phyloP scores from a whole-genome alignment of 2,797 vertebrate genomes.

The Brotula barbata region DNA sequence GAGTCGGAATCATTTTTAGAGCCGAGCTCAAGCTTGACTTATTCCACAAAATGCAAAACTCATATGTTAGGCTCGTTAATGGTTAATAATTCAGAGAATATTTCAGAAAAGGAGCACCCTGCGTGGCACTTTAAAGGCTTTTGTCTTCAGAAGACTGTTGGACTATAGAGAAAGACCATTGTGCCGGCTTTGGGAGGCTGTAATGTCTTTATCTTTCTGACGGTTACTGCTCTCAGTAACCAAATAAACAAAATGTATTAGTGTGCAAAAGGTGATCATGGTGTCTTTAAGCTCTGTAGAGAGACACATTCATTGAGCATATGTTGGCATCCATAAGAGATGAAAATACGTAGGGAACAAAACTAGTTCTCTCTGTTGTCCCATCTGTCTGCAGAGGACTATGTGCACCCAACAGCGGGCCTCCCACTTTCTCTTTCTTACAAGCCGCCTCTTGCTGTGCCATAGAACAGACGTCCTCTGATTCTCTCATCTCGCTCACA shows the following conservation, averaged over 20 bases:
- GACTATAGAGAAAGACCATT: constrained; percentile 20
- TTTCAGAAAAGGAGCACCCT: constrained; percentile 12
- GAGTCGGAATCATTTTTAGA: constrained; percentile 29
- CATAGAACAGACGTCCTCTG: constrained; percentile 59
- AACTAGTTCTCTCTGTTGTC: constrained; percentile 65
- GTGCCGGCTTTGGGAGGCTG: constrained; percentile 20
- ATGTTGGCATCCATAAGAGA: constrained; percentile 69
- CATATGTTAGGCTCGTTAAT: constrained; percentile 4
- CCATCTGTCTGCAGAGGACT: constrained; percentile 77
- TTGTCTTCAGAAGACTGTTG: constrained; percentile 11
- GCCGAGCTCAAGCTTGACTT: constrained; percentile 22
- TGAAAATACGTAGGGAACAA: constrained; percentile 62
- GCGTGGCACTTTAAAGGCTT: constrained; percentile 2
- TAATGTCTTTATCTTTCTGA: constrained; percentile 18
- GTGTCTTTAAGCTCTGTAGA: constrained; percentile 51
- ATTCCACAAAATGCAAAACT: constrained; percentile 36
- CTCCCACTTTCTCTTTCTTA: constrained; percentile 58
- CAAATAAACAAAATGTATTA: constrained; percentile 47
- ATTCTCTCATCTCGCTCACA: constrained; percentile 60
- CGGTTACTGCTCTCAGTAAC: constrained; percentile 34
- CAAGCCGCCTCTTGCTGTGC: constrained; percentile 66
- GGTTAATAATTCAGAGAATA: constrained; percentile 27
- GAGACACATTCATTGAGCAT: constrained; percentile 66
- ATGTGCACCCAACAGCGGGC: constrained; percentile 62
- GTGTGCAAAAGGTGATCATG: constrained; percentile 42